These are phyloP conservation scores for Malurus elegans DNA, from an alignment of 2,113 vertebrate genomes.

Conservation along the genomic window DNA sequence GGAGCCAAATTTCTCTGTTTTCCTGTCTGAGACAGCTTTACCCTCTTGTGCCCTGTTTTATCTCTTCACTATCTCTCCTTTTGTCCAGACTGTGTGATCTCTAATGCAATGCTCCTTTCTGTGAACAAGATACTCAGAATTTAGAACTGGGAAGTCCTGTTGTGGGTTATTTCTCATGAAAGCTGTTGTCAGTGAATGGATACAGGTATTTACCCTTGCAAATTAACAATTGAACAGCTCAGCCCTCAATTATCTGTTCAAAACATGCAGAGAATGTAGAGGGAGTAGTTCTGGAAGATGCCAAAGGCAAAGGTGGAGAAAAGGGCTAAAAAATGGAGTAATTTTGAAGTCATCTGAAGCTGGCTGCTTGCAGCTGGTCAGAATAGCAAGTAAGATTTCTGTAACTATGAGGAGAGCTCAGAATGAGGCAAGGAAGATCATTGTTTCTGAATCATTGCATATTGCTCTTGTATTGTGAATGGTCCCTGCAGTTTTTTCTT, in stretches of 20 bases:
- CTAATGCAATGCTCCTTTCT: not conserved
- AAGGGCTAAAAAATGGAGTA: not conserved
- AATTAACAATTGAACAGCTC: not conserved
- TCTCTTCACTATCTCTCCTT: not conserved
- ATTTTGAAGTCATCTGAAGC: not conserved
- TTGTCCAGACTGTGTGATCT: not conserved
- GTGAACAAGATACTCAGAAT: not conserved
- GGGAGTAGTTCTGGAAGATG: not conserved
- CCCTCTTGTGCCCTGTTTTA: not conserved
- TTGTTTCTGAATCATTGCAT: not conserved
- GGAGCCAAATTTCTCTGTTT: not conserved
- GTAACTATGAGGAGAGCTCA: not conserved
- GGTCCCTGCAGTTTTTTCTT: not conserved
- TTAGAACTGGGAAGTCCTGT: not conserved
- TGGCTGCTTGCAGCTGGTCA: not conserved
- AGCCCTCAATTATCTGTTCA: not conserved
- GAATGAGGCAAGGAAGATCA: not conserved
- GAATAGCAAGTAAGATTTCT: not conserved
- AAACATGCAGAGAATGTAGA: not conserved
- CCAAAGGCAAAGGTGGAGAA: slow-evolving; percentile 11
- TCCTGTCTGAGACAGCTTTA: not conserved
- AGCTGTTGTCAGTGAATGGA: not conserved
- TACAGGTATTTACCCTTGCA: not conserved
- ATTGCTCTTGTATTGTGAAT: not conserved
- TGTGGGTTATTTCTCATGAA: not conserved